A percentile compares a stretch with the other conserved stretches of the same genome.
Evolutionary conservation across 2,797 vertebrate genomes (phyloP).

Genomic region (Lithobates sylvaticus): DNA sequence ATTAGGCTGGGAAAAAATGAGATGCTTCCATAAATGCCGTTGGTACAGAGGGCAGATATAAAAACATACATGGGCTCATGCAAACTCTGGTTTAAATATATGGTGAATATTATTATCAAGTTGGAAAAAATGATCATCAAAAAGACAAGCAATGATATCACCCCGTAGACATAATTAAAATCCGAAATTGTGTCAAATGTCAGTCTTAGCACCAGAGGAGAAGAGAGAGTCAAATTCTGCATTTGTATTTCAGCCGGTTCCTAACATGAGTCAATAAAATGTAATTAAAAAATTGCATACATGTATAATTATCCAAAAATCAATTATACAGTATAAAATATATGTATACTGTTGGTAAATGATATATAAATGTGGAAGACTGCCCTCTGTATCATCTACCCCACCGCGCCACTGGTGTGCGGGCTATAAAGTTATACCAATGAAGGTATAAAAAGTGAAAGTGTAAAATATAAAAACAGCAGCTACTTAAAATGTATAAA

Average conservation of each 20-base stretch:
- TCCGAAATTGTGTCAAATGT: conserved; percentile 6
- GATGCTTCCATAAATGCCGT: conserved; percentile 27
- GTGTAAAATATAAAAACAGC: no score
- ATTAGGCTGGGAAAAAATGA: conserved; percentile 22
- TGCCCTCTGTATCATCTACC: no score
- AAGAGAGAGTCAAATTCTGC: not conserved
- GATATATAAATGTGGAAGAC: no score
- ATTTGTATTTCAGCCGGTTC: not conserved
- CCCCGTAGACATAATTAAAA: conserved; percentile 32
- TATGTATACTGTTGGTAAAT: no score
- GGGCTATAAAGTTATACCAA: no score
- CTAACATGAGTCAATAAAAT: no score
- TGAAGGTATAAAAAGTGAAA: no score
- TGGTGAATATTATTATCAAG: not conserved
- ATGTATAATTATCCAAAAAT: no score
- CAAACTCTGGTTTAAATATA: not conserved
- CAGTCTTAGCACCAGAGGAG: not conserved
- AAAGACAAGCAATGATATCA: not conserved
- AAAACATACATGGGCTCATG: conserved; percentile 48
- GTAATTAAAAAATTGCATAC: no score
- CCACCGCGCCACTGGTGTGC: no score
- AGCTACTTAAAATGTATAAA: no score
- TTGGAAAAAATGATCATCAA: not conserved
- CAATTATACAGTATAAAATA: no score
- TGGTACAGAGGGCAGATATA: conserved; percentile 19